phyloP scores from a whole-genome alignment of 2,888 invertebrate genomes.

The Chrysomela aeneicollis region DNA sequence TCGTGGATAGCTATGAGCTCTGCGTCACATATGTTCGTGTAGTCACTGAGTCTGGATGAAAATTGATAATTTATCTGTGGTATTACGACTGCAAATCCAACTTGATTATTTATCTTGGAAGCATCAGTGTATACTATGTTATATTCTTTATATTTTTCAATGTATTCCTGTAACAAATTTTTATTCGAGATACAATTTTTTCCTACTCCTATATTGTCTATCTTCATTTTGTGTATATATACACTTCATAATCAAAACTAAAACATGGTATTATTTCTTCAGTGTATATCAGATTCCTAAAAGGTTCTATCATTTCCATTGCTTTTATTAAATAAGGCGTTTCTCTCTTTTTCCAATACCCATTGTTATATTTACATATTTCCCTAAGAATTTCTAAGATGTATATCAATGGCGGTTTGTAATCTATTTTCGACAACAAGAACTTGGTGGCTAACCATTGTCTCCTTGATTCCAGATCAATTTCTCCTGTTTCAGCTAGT shows the following conservation, averaged over 20 bases:
- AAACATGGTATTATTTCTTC: constrained; percentile 1
- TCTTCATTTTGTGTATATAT: constrained; percentile 3
- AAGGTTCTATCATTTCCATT: neutral
- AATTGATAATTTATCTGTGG: neutral
- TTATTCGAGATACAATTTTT: neutral
- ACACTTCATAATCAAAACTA: neutral
- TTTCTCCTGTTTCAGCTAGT: constrained; percentile 10
- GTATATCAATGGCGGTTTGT: neutral
- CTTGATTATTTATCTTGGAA: neutral
- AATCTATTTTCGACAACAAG: neutral
- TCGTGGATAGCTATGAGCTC: constrained; percentile 10
- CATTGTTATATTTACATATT: neutral
- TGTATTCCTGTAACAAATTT: neutral
- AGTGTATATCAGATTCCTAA: neutral
- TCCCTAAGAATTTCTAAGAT: neutral
- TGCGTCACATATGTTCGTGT: constrained; percentile 2
- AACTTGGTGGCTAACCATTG: constrained; percentile 1
- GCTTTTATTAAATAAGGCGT: neutral
- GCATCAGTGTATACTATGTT: neutral
- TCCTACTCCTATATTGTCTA: neutral
- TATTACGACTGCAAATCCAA: neutral
- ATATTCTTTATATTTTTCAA: neutral
- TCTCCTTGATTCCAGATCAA: neutral
- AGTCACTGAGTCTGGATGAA: neutral
- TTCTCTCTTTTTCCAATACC: neutral